These are phyloP conservation scores for Lampris megalopsis DNA, from an alignment of 2,113 vertebrate genomes.

Conservation along the genomic window DNA sequence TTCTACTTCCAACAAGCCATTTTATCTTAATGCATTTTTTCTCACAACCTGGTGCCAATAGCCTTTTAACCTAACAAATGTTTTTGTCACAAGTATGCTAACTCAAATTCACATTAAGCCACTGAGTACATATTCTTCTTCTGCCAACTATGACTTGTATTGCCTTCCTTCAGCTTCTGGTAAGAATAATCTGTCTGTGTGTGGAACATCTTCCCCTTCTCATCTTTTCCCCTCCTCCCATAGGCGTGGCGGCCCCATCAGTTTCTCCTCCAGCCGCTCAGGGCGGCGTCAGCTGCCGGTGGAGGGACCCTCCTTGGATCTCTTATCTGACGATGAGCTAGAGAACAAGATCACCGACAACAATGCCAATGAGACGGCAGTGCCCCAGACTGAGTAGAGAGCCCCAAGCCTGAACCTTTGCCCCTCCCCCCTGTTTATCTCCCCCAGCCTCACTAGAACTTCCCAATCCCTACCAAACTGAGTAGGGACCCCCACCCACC, in stretches of 20 bases:
- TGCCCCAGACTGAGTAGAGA: conserved; percentile 83
- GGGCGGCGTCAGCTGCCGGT: conserved; percentile 93
- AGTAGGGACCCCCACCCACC: not conserved
- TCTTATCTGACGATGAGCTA: conserved; percentile 90
- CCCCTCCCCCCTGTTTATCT: not conserved
- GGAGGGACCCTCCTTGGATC: conserved; percentile 87
- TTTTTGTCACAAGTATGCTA: not conserved
- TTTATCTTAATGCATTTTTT: too few relatives aligned
- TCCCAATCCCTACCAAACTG: not conserved
- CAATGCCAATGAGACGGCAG: conserved; percentile 89
- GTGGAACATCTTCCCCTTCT: not conserved
- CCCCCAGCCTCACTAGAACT: not conserved
- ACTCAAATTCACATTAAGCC: not conserved
- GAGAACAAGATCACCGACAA: conserved; percentile 90
- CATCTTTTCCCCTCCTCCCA: not conserved
- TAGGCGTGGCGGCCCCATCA: conserved; percentile 92
- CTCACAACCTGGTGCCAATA: too few relatives aligned
- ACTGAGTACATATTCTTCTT: not conserved
- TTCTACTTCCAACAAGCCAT: not conserved
- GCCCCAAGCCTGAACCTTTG: not conserved
- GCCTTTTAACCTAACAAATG: not conserved
- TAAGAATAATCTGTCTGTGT: not conserved
- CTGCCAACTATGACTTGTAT: not conserved
- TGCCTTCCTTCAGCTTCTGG: not conserved
- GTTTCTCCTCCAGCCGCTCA: conserved; percentile 92